phyloP scores from a whole-genome alignment of 2,888 invertebrate genomes.

The Brachylomia viminalis region DNA sequence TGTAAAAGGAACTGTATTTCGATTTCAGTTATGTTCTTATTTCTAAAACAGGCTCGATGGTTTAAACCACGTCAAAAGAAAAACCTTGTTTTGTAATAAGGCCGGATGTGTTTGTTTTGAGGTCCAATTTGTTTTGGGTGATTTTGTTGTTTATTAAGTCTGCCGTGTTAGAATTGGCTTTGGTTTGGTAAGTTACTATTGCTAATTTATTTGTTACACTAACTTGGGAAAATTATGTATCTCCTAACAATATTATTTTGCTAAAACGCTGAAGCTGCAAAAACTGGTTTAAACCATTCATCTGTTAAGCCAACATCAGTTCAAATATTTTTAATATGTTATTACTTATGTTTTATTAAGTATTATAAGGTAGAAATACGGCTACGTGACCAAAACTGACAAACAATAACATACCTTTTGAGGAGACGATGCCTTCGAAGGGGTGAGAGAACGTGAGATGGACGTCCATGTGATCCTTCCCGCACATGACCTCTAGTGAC shows the following conservation, averaged over 20 bases:
- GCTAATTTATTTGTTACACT: not conserved
- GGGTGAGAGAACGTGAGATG: conserved; percentile 97
- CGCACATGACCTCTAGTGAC: conserved; percentile 98
- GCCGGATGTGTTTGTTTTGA: not conserved
- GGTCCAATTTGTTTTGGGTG: not conserved
- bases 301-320: not conserved
- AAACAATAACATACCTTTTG: conserved; percentile 91
- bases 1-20: too few relatives aligned
- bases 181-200: not conserved
- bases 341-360: not conserved
- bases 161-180: too few relatives aligned
- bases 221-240: too few relatives aligned
- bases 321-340: not conserved
- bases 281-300: not conserved
- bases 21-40: too few relatives aligned
- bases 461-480: conserved; percentile 98
- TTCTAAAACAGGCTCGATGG: too few relatives aligned
- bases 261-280: not conserved
- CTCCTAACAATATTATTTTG: not conserved
- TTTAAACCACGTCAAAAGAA: too few relatives aligned
- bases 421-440: conserved; percentile 97
- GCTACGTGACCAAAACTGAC: conserved; percentile 20
- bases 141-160: not conserved
- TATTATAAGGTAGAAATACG: not conserved
- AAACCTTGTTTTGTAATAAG: too few relatives aligned